Base-by-base conservation (phyloP, 1,140 invertebrate genomes). In the Orius insidiosus region DNA sequence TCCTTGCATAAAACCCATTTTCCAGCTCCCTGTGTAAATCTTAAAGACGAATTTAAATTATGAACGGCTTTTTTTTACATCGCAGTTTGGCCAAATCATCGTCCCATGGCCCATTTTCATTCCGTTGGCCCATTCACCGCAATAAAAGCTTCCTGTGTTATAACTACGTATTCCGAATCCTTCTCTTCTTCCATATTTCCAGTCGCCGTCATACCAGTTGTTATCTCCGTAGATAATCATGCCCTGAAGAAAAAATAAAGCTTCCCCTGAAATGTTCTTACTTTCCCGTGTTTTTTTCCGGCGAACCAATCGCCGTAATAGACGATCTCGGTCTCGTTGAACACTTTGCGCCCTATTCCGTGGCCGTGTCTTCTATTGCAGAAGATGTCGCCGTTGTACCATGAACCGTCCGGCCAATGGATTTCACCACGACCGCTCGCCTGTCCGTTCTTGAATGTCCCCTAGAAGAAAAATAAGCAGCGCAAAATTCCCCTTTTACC, bases 1-100 rank as follows among this genome's bases (percentile, higher is more conserved):
- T 2, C 72, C 71, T 45, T 72, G 58, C 54, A 74, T 74, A 43
- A 66, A 63, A 53, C 72, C 67, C 37, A 66, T 56, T 48, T 62
- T 59, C 58, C 69, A 75, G 31, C 64, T 56, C 10, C 72, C 71
- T 39, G 60, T 65, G 50, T 71, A 67, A 68, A 39, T 64, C 61
- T 24, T 63, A 60, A 59, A 61, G 18, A 1, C n/a, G n/a, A 38
- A 47, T 19, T 38, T 49, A 37, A 16, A 13, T n/a, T n/a, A n/a
- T n/a, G n/a, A 40, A 15, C 2, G 19, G 40, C 4, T 35, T 19
- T 59, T n/a, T n/a, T 60, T 61, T 58, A 71, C 69, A 56, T 72
- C 69, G 46, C 63, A 60, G 54, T 70, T 71, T 32, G 60, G 56
- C 64, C 66, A 69, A 48, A 67, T 60, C 67, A 72, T 70, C 10